Conservation (phyloP, 2,888 invertebrate genomes). For the Opisthograptis luteolata region DNA sequence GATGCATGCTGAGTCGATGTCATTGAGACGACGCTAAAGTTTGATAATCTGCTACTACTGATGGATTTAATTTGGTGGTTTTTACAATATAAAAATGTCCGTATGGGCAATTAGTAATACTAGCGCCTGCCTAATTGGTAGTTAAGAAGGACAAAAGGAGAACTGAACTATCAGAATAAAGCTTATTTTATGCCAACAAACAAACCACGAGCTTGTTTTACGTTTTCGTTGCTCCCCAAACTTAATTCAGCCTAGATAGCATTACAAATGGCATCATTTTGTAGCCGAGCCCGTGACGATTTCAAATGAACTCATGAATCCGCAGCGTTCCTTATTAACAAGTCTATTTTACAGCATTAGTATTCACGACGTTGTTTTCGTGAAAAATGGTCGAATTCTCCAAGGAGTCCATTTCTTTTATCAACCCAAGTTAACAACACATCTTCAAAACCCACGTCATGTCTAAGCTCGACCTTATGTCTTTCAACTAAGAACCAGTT, state of each 20-base stretch:
- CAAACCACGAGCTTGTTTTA: no score
- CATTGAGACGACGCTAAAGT: no score
- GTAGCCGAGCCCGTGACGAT: conserved; percentile 9
- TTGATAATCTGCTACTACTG: no score
- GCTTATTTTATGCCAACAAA: no score
- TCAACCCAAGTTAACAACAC: conserved; percentile 41
- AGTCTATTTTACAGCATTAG: conserved; percentile 50
- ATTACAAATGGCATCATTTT: conserved; percentile 13
- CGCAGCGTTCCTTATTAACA: conserved; percentile 42
- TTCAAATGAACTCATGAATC: conserved; percentile 32
- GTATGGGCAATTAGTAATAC: no score
- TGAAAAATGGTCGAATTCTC: conserved; percentile 67
- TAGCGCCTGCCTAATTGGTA: no score
- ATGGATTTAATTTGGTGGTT: no score
- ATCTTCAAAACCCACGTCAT: conserved; percentile 5
- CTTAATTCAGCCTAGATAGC: conserved; percentile 3
- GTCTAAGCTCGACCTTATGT: conserved; percentile 32
- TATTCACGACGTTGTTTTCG: conserved; percentile 63
- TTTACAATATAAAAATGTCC: no score
- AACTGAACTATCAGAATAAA: no score
- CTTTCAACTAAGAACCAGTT: conserved; percentile 8
- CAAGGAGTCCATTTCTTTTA: conserved; percentile 51
- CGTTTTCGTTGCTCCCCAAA: neutral
- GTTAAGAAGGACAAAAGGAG: no score
- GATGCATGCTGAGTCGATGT: no score